These are phyloP conservation scores for Triplophysa tibetana DNA, from an alignment of 2,113 vertebrate genomes.

Conservation along the genomic window DNA sequence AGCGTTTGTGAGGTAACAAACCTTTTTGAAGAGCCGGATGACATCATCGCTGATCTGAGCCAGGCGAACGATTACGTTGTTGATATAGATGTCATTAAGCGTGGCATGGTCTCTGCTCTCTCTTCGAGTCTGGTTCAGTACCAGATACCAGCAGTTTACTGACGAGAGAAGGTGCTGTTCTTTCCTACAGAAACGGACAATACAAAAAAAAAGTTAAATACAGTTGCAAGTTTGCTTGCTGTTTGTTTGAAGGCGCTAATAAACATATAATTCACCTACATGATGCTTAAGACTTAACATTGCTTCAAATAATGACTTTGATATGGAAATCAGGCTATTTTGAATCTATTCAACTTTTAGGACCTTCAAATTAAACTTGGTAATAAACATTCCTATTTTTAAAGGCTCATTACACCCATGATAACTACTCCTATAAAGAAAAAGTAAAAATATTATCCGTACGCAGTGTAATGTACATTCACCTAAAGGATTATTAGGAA, in stretches of 20 bases:
- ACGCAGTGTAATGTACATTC: too few species aligned
- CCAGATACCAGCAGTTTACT: conserved; percentile 98
- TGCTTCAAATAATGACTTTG: conserved; percentile 56
- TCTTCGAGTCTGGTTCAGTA: conserved; percentile 91
- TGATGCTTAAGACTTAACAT: conserved; percentile 57
- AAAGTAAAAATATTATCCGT: too few species aligned
- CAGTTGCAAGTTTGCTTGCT: background rate
- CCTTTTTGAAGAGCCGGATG: conserved; percentile 99
- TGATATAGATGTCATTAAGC: conserved; percentile 96
- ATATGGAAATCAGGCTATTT: conserved; percentile 54
- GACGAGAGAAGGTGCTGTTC: conserved; percentile 96
- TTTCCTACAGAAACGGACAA: conserved; percentile 77
- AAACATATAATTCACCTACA: too few species aligned
- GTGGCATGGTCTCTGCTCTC: conserved; percentile 97
- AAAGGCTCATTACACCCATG: conserved; percentile 7
- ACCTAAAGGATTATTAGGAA: too few species aligned
- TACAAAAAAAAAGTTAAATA: conserved; percentile 27
- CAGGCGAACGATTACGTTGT: conserved; percentile 95
- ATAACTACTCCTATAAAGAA: too few species aligned
- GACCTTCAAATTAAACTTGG: conserved; percentile 45
- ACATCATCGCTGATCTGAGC: conserved; percentile 97
- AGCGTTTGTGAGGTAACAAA: conserved; percentile 59
- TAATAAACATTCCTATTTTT: conserved; percentile 45
- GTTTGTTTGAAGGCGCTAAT: too few species aligned
- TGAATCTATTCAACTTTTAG: conserved; percentile 66